These are phyloP conservation scores for Phenacoccus solenopsis DNA, from an alignment of 1,140 invertebrate species.

Conservation along the genomic window DNA sequence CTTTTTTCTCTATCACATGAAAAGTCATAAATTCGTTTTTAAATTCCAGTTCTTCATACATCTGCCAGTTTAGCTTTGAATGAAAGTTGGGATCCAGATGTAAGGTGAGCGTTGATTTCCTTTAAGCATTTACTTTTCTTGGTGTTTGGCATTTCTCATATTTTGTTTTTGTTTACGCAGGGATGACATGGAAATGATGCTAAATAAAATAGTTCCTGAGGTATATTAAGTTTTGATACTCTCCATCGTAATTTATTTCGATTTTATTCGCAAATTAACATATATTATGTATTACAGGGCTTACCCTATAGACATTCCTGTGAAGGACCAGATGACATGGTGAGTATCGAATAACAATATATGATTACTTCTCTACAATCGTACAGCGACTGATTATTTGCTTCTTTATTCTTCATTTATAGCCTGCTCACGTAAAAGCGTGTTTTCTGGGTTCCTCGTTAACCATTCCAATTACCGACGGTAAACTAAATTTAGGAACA, in stretches of 20 bases:
- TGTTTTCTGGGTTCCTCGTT: slow-evolving; percentile 90
- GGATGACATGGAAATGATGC: slow-evolving; percentile 97
- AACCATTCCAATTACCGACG: slow-evolving; percentile 90
- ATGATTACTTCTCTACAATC: slow-evolving; percentile 19
- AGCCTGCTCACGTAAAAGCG: slow-evolving; percentile 95
- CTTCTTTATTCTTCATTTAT: slow-evolving; percentile 33
- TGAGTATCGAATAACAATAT: slow-evolving; percentile 34
- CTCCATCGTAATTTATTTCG: neutral
- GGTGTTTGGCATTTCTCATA: neutral
- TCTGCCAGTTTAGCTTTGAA: slow-evolving; percentile 92
- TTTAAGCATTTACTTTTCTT: neutral
- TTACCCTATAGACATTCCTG: slow-evolving; percentile 89
- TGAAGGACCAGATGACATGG: slow-evolving; percentile 97
- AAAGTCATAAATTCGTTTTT: slow-evolving; percentile 25
- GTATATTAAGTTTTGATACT: slow-evolving; percentile 31
- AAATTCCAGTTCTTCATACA: slow-evolving; percentile 83
- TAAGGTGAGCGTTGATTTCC: slow-evolving; percentile 38
- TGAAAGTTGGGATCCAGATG: slow-evolving; percentile 96
- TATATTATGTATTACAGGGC: slow-evolving; percentile 39
- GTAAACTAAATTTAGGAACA: slow-evolving; percentile 84
- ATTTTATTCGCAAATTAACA: neutral
- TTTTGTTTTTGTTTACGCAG: slow-evolving; percentile 32
- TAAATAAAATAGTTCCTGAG: slow-evolving; percentile 96
- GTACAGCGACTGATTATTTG: neutral
- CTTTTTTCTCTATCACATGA: neutral